Percentiles rank a stretch among this genome's conserved stretches.
These are phyloP conservation scores for Porites cylindrica DNA, from an alignment of 92 coral and sea anemone genomes.

Conservation along the genomic window DNA sequence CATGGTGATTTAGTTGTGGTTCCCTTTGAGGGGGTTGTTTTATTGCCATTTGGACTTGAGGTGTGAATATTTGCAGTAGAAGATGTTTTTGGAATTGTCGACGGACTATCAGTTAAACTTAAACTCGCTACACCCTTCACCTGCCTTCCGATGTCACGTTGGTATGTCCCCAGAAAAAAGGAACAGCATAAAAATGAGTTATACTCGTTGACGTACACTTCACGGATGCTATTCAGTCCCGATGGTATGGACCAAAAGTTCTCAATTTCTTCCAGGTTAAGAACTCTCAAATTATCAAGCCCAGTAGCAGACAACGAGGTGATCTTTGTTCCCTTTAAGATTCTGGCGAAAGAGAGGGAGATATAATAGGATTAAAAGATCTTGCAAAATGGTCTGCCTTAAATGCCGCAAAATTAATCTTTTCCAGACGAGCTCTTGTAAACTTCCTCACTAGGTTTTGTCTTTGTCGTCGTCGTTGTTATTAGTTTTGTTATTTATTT, in stretches of 20 bases:
- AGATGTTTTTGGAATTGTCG: slow-evolving; percentile 3
- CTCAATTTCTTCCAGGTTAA: slow-evolving; percentile 69
- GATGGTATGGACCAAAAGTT: slow-evolving; percentile 83
- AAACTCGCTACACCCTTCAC: not conserved
- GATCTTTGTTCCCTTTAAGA: slow-evolving; percentile 78
- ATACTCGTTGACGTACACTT: slow-evolving; percentile 76
- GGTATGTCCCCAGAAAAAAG: slow-evolving; percentile 49
- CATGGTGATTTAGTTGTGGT: not conserved
- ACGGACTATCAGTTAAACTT: not conserved
- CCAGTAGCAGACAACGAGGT: slow-evolving; percentile 79
- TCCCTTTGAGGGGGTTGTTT: slow-evolving; percentile 29
- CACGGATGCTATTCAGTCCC: slow-evolving; percentile 57
- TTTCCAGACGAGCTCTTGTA: no score
- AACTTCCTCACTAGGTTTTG: no score
- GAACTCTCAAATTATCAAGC: slow-evolving; percentile 56
- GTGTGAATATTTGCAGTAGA: not conserved
- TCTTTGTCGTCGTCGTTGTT: no score
- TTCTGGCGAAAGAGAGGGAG: slow-evolving; percentile 44
- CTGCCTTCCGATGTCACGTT: slow-evolving; percentile 22
- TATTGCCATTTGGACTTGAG: slow-evolving; percentile 19
- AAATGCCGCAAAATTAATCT: no score
- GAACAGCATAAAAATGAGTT: slow-evolving; percentile 94
- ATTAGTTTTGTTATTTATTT: no score
- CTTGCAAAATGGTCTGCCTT: no score
- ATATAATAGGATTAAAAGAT: no score